phyloP scores from a whole-genome alignment of 2,113 vertebrate species.

The Pandion haliaetus region DNA sequence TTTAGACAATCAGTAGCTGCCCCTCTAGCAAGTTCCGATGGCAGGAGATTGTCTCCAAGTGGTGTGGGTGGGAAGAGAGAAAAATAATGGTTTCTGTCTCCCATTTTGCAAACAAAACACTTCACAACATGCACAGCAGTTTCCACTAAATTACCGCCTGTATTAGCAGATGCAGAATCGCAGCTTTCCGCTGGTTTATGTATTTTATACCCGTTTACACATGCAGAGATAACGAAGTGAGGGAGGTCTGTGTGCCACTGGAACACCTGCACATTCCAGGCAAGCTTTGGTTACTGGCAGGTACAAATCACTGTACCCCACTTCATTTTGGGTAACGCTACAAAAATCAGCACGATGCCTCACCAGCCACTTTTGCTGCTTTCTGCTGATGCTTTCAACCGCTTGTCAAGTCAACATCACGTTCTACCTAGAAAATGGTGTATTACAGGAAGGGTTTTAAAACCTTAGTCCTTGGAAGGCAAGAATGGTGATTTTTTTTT shows the following conservation, averaged over 20 bases:
- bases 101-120: neutral
- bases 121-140: neutral
- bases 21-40: neutral
- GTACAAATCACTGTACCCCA: accelerated
- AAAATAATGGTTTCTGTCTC: neutral
- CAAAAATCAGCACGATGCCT: accelerated
- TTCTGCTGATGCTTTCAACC: neutral
- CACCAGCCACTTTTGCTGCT: accelerated
- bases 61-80: neutral
- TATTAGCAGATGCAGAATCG: neutral
- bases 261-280: neutral
- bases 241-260: neutral
- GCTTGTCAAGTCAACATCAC: accelerated
- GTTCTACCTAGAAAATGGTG: neutral
- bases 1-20: neutral
- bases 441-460: neutral
- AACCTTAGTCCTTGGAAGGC: neutral
- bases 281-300: neutral
- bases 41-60: neutral
- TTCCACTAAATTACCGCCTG: neutral
- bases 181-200: neutral
- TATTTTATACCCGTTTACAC: accelerated
- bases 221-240: accelerated
- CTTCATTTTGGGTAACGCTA: accelerated
- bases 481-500: too few relatives aligned